Percentiles rank a stretch among this genome's conserved stretches.
Evolutionary conservation across 2,888 invertebrate species (phyloP).

Genomic region (Branchipolynoe longqiensis): DNA sequence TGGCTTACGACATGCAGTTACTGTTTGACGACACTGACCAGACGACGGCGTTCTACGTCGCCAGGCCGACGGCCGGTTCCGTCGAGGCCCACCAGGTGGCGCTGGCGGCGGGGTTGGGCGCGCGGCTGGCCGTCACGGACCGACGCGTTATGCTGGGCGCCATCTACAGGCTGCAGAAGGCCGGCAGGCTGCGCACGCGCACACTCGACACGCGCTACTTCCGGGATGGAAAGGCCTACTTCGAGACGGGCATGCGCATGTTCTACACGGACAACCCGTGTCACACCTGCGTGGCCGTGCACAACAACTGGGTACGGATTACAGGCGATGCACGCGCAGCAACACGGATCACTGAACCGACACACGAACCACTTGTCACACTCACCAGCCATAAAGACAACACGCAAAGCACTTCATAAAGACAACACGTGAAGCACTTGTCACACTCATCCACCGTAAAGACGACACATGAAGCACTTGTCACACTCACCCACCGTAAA

Average conservation of each 20-base stretch:
- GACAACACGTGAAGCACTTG: no score
- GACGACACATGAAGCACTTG: no score
- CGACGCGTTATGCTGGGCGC: not conserved
- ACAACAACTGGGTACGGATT: slow-evolving; percentile 56
- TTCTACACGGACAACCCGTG: slow-evolving; percentile 48
- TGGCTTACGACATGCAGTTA: not conserved
- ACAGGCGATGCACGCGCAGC: no score
- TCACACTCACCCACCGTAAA: no score
- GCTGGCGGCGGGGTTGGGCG: not conserved
- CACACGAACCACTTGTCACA: not conserved
- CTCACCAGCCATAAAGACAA: no score
- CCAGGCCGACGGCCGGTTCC: slow-evolving; percentile 53
- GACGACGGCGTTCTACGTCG: slow-evolving; percentile 61
- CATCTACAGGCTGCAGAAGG: not conserved
- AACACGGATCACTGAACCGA: no score
- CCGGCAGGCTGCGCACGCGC: not conserved
- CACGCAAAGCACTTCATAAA: no score
- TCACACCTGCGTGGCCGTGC: slow-evolving; percentile 32
- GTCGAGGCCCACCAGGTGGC: slow-evolving; percentile 60
- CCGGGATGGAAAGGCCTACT: slow-evolving; percentile 34
- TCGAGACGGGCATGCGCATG: slow-evolving; percentile 46
- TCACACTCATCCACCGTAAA: no score
- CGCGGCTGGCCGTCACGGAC: not conserved
- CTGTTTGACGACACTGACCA: not conserved
- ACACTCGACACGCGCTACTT: slow-evolving; percentile 27